Percentiles rank a stretch among this genome's conserved stretches.
Conservation (phyloP, 2,113 vertebrate species). For the Hydrolagus affinis region DNA sequence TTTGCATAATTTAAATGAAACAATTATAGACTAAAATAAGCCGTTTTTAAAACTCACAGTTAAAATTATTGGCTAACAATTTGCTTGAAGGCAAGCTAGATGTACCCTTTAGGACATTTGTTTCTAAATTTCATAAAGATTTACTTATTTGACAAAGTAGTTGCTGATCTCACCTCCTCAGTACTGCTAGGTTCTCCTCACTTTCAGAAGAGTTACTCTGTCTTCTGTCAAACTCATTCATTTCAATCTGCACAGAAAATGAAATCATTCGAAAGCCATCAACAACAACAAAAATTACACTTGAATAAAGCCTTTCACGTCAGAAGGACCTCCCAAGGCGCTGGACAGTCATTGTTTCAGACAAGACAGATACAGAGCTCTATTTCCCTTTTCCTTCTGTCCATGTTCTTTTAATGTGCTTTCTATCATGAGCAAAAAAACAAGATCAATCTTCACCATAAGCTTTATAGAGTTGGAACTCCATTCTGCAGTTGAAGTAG, state of each 20-base stretch:
- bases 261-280: not conserved
- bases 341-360: too few relatives aligned
- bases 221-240: conserved; percentile 58
- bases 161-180: conserved; percentile 68
- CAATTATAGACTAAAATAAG: too few relatives aligned
- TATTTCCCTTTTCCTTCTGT: not conserved
- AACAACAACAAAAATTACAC: too few relatives aligned
- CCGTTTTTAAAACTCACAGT: not conserved
- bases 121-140: not conserved
- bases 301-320: too few relatives aligned
- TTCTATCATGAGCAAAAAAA: too few relatives aligned
- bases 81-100: not conserved
- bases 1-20: too few relatives aligned
- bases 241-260: conserved; percentile 55
- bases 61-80: not conserved
- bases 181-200: conserved; percentile 85
- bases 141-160: not conserved
- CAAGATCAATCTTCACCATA: too few relatives aligned
- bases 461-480: too few relatives aligned
- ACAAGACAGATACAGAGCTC: not conserved
- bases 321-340: too few relatives aligned
- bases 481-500: too few relatives aligned
- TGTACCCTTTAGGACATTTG: too few relatives aligned
- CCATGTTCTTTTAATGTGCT: too few relatives aligned
- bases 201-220: conserved; percentile 73